Evolutionary conservation across 2,888 invertebrate genomes (phyloP), one percentile per base, ranked within the genome.

Genomic region (Phymatocera aterrima): DNA sequence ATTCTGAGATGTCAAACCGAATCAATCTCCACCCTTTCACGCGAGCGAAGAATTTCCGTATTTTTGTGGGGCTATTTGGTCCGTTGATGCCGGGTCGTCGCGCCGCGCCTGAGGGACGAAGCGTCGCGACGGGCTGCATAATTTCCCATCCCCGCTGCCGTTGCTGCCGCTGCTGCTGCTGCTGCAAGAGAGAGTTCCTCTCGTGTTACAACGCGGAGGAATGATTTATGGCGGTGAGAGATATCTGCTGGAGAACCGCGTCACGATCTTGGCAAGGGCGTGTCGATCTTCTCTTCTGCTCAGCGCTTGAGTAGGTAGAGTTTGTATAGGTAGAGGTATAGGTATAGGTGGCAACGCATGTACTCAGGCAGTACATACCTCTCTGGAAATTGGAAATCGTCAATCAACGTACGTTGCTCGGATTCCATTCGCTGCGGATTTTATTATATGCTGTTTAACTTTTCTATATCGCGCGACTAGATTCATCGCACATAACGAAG

Each of bases 211-310:
- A n/a, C 18, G 15, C 51, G 37, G 61, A 37, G 46, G 40, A 43
- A 46, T 68, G 68, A 68, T 68, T 68, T 68, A 68, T 68, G 68
- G 68, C 43, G 46, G 40, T 68, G 24, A 68, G 57, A 64, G 68
- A 68, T 68, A 68, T 68, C 68, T 46, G 68, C 43, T 24, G 68
- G 24, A 46, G 24, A 68, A 40, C 46, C 68, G 68, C 68, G 68
- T 40, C 68, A 43, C 68, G 61, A 64, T 64, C 61, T 64, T 64
- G 61, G 61, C 46, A 68, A 68, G 68, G 68, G 68, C 68, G 68
- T 68, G 68, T 68, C 68, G 68, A 68, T 68, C 61, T 64, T 37
- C 37, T 64, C 43, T 43, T 12, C 43, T 43, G 8, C 61, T 64
- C 61, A 37, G 61, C n/a, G 34, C 18, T 64, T 34, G 34, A 21